Conservation (phyloP, 2,797 vertebrate species). For the Galaxias olidus region DNA sequence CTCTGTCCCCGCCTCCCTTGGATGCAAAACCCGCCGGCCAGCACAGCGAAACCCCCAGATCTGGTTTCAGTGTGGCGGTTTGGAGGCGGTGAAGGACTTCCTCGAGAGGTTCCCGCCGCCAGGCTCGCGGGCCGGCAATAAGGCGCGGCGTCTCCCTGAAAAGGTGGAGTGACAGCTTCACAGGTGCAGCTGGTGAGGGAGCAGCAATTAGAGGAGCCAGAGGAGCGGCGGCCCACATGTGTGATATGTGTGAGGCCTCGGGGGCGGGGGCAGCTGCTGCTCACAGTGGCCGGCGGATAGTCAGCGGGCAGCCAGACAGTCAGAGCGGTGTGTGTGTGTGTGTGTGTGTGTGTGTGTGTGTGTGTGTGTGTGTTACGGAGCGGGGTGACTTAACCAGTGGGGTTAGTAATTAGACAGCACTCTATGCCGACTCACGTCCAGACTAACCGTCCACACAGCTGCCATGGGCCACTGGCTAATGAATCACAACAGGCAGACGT, state of each 20-base stretch:
- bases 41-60: not conserved
- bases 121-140: not conserved
- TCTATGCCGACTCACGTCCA: constrained; percentile 33
- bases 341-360: constrained; percentile 3
- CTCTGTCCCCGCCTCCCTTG: not conserved
- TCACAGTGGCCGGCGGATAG: not conserved
- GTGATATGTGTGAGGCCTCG: too few species aligned
- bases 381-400: constrained; percentile 8
- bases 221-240: too few species aligned
- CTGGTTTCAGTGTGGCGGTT: not conserved
- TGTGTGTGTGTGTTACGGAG: constrained; percentile 6
- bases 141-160: not conserved
- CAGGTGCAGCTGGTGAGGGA: too few species aligned
- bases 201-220: too few species aligned
- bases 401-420: constrained; percentile 39
- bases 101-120: not conserved
- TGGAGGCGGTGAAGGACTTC: too few species aligned
- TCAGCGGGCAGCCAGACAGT: not conserved
- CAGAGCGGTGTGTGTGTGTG: not conserved
- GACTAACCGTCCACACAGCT: not conserved
- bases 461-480: constrained; percentile 6
- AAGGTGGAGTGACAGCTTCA: too few species aligned
- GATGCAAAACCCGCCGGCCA: not conserved
- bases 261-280: too few species aligned
- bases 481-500: not conserved